Evolutionary conservation across 2,113 vertebrate genomes (phyloP).

Genomic region (Mus spicilegus): DNA sequence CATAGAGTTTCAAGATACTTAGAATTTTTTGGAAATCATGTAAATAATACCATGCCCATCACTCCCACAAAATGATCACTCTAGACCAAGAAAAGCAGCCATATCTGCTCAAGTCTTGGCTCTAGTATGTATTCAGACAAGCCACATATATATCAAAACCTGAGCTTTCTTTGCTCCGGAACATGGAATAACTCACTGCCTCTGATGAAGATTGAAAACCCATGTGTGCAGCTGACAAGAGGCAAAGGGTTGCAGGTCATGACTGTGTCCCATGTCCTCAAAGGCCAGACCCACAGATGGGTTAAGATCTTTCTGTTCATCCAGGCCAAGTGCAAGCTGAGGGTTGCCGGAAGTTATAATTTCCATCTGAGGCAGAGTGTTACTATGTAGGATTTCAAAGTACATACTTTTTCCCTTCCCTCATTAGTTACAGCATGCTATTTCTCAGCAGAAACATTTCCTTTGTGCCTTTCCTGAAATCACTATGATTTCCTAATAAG

Average conservation of each 20-base stretch:
- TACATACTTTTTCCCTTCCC: not conserved
- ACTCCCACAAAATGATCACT: too few species aligned
- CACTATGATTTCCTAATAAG: conserved; percentile 77
- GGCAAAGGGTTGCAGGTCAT: not conserved
- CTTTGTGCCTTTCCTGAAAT: conserved; percentile 71
- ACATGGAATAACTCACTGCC: too few species aligned
- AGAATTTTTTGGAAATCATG: not conserved
- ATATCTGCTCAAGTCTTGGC: not conserved
- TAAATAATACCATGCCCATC: not conserved
- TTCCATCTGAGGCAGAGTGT: not conserved
- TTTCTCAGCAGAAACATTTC: conserved; percentile 69
- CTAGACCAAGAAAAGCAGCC: too few species aligned
- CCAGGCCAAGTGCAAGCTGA: not conserved
- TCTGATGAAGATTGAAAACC: not conserved
- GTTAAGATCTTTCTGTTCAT: conserved; percentile 3
- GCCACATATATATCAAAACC: not conserved
- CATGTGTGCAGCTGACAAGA: not conserved
- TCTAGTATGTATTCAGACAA: not conserved
- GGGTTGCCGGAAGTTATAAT: not conserved
- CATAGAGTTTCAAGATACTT: not conserved
- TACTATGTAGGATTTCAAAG: conserved; percentile 19
- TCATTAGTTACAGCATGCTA: conserved; percentile 41
- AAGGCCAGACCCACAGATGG: too few species aligned
- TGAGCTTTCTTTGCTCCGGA: not conserved
- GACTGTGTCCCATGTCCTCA: not conserved